Evolutionary conservation across 2,113 vertebrate species (phyloP), one percentile per base, ranked within the genome.

Genomic region (Chaetodon trifascialis): DNA sequence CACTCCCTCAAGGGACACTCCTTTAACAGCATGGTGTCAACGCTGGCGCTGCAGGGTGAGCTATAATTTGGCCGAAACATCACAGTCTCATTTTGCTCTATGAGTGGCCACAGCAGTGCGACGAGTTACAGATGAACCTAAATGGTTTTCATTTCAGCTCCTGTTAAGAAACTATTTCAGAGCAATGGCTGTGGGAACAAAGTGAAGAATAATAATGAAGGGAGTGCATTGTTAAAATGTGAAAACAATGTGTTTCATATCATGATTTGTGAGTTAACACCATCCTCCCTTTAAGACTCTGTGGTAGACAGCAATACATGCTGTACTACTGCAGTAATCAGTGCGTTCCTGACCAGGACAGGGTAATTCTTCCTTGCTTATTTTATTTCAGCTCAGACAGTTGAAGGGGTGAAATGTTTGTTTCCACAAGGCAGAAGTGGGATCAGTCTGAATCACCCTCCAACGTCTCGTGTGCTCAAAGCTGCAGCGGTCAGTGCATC

Each of bases 21-120:
- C 74, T 86, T 36, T 68, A 64, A 74, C 74, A 73, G 75, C 21
- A 38, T 58, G 79, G 46, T 67, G 72, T 77, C 82, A 73, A 60
- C 64, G 54, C 42, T 38, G 46, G 47, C 23, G 65, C 81, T 65
- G 66, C 66, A 23, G 36, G 51, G 63, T n/a, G 63, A 73, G 74
- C 51, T 38, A 19, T 16, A 16, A n/a, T 69, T 66, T 55, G 40
- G 6, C 63, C 51, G 14, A 75, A 76, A 74, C 44, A 38, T 77
- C 76, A 68, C 0, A 21, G 65, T 52, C 44, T 38, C 60, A 4
- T 38, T 78, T 72, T 71, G 16, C 25, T 65, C 66, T 72, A 44
- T 23, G 36, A 12, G 38, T 38, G 44, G 38, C 23, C 21, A 17
- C 42, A 25, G 40, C 0, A 54, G 11, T 49, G 4, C 7, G 0